Evolutionary conservation across 2,113 vertebrate genomes (phyloP).

Genomic region (Caranx melampygus): DNA sequence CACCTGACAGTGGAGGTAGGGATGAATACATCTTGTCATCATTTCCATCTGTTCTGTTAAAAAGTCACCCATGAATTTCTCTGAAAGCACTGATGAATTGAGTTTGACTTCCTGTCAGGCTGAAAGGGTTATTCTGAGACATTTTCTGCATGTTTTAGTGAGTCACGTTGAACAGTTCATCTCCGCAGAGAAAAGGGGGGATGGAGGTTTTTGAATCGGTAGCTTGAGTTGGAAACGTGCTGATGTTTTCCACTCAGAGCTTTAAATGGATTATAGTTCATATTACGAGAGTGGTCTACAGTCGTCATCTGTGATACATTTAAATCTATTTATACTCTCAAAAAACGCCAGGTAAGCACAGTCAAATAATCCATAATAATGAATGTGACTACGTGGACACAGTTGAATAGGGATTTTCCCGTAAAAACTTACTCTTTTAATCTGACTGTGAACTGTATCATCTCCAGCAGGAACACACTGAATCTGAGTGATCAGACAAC

Average conservation of each 20-base stretch:
- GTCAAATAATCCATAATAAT: constrained; percentile 1
- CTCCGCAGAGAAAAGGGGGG: neutral
- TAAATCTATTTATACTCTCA: constrained; percentile 29
- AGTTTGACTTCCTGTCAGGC: neutral
- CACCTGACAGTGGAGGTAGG: constrained; percentile 93
- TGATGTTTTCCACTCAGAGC: constrained; percentile 15
- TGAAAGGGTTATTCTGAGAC: constrained; percentile 5
- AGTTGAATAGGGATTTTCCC: neutral
- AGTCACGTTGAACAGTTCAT: neutral
- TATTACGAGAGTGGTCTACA: neutral
- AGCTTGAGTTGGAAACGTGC: neutral
- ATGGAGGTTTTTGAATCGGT: constrained; percentile 1
- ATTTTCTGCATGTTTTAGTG: constrained; percentile 4
- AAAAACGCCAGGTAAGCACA: constrained; percentile 29
- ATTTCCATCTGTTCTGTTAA: neutral
- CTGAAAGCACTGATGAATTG: neutral
- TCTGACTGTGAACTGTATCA: neutral
- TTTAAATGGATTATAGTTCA: neutral
- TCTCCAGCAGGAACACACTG: neutral
- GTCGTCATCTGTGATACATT: constrained; percentile 24
- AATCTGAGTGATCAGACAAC: neutral
- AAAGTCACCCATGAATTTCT: neutral
- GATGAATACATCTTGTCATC: neutral
- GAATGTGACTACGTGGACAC: neutral
- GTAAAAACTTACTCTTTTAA: neutral